Conservation (phyloP, 2,797 vertebrate species). For the Lagodon rhomboides region DNA sequence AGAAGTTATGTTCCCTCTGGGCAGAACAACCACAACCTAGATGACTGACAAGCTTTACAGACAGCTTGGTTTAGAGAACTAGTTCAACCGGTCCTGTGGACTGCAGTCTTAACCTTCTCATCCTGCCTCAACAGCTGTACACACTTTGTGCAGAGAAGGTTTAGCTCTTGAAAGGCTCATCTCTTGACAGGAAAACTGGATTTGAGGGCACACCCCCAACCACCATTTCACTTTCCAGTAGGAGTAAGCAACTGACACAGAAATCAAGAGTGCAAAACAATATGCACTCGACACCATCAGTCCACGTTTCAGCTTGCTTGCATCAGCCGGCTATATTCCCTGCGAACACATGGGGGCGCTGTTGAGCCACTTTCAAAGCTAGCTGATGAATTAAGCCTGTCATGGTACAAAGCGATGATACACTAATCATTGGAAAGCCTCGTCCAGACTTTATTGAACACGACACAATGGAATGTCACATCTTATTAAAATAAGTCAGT, state of each 20-base stretch:
- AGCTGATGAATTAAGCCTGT: background rate
- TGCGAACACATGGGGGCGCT: slow-evolving; percentile 51
- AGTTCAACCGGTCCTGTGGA: slow-evolving; percentile 23
- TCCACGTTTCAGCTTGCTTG: slow-evolving; percentile 78
- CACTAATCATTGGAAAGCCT: background rate
- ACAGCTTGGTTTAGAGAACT: background rate
- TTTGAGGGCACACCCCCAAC: background rate
- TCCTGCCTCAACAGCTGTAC: background rate
- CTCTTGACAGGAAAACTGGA: background rate
- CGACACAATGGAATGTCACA: background rate
- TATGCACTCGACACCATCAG: background rate
- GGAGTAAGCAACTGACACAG: background rate
- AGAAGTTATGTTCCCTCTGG: background rate
- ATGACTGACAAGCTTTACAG: background rate
- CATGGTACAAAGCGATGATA: background rate
- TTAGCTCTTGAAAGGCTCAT: background rate
- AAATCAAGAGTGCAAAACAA: background rate
- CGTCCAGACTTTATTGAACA: background rate
- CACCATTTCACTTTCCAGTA: background rate
- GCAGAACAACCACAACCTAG: background rate
- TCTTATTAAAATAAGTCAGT: background rate
- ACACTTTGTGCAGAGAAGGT: background rate
- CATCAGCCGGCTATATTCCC: slow-evolving; percentile 81
- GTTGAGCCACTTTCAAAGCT: slow-evolving; percentile 22
- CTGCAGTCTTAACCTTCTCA: background rate